Evolutionary conservation across 2,888 invertebrate species (phyloP).

Genomic region (Pteria penguin): DNA sequence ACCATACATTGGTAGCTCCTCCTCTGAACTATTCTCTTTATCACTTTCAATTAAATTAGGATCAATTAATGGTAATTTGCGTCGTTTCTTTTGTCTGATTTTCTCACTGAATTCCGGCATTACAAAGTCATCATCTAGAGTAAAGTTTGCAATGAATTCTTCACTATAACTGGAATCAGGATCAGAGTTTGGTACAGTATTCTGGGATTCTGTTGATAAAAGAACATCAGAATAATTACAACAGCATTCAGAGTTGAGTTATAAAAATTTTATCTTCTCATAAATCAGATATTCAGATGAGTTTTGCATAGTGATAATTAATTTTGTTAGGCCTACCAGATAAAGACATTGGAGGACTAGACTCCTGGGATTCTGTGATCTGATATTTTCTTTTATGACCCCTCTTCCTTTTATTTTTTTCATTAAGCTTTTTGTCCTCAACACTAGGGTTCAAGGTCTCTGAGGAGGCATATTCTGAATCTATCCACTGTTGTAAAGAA

Average conservation of each 20-base stretch:
- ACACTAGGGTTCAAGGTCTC: neutral
- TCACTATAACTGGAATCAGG: neutral
- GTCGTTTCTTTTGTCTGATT: neutral
- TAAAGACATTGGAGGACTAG: slow-evolving; percentile 49
- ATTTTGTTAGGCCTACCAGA: slow-evolving; percentile 26
- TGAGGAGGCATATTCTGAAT: neutral
- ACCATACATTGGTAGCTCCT: slow-evolving; percentile 31
- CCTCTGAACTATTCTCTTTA: slow-evolving; percentile 32
- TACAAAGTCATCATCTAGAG: neutral
- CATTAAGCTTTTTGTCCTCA: neutral
- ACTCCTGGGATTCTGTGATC: slow-evolving; percentile 3
- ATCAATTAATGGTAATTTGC: slow-evolving; percentile 26
- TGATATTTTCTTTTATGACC: neutral
- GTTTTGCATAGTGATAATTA: neutral
- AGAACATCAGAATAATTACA: too few species aligned
- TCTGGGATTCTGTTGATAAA: neutral
- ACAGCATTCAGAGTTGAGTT: too few species aligned
- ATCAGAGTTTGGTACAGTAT: neutral
- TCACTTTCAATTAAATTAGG: slow-evolving; percentile 22
- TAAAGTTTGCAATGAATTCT: neutral
- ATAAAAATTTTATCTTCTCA: too few species aligned
- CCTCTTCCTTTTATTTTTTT: neutral
- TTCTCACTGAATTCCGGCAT: neutral
- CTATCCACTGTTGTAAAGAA: neutral
- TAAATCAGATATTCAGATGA: too few species aligned